Percentiles rank a stretch among this genome's conserved stretches.
These are phyloP conservation scores for Drosophila mayri DNA, from an alignment of 1,140 invertebrate species.

Conservation along the genomic window DNA sequence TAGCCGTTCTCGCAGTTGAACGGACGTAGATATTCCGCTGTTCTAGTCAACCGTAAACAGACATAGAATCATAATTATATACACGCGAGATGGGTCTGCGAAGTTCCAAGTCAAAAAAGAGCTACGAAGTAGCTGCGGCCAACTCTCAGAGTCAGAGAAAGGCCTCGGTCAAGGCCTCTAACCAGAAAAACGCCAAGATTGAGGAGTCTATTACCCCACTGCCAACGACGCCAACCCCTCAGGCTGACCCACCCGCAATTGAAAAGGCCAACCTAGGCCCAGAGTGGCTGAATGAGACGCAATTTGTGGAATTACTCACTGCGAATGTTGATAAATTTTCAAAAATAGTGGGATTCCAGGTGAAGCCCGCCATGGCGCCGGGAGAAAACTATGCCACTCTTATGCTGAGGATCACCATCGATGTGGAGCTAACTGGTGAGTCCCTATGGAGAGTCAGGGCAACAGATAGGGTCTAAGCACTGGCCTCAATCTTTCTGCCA, in stretches of 20 bases:
- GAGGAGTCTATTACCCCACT: slow-evolving; percentile 1
- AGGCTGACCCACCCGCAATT: slow-evolving; percentile 5
- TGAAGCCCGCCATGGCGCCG: slow-evolving; percentile 47
- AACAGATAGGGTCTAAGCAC: background rate
- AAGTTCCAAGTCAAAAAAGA: slow-evolving; percentile 41
- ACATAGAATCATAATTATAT: background rate
- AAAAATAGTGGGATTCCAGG: slow-evolving; percentile 60
- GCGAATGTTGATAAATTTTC: slow-evolving; percentile 71
- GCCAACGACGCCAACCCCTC: background rate
- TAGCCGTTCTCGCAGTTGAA: slow-evolving; percentile 15
- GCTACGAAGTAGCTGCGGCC: slow-evolving; percentile 31
- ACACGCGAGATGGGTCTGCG: slow-evolving; percentile 29
- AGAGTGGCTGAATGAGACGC: slow-evolving; percentile 85
- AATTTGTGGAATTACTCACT: slow-evolving; percentile 83
- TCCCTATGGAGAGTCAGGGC: background rate
- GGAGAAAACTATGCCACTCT: slow-evolving; percentile 77
- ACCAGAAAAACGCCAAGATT: background rate
- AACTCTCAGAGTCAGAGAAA: background rate
- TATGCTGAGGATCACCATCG: slow-evolving; percentile 69
- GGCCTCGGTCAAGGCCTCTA: background rate
- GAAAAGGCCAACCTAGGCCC: slow-evolving; percentile 47
- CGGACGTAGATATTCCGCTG: slow-evolving; percentile 19
- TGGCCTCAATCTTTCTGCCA: background rate
- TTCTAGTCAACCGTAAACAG: too few relatives aligned
- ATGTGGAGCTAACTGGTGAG: slow-evolving; percentile 66